These are phyloP conservation scores for Brachionus plicatilis DNA, from an alignment of 1,140 invertebrate species.

Conservation along the genomic window DNA sequence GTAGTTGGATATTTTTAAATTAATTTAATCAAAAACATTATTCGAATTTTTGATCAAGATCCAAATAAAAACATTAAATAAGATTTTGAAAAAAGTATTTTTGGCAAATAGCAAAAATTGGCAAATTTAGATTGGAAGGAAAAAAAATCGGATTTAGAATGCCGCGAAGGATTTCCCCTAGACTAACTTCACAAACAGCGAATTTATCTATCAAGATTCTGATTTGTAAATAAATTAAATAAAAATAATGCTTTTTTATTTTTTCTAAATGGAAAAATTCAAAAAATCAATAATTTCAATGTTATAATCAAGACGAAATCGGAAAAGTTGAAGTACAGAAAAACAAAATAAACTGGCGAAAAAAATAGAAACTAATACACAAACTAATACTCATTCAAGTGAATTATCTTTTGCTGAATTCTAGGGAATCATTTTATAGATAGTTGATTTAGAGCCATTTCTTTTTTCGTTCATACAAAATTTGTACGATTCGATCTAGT, in stretches of 20 bases:
- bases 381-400: not conserved
- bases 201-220: not conserved
- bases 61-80: too few species aligned
- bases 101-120: not conserved
- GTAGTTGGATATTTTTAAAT: too few species aligned
- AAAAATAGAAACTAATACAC: not conserved
- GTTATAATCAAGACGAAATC: not conserved
- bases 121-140: not conserved
- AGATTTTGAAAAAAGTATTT: not conserved
- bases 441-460: not conserved
- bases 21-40: too few species aligned
- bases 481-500: not conserved
- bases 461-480: not conserved
- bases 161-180: not conserved
- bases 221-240: not conserved
- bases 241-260: not conserved
- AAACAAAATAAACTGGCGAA: not conserved
- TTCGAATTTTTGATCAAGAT: too few species aligned
- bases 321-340: not conserved
- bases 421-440: not conserved
- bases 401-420: not conserved
- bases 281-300: constrained; percentile 3
- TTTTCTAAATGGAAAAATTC: not conserved
- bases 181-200: not conserved
- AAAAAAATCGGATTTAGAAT: not conserved